These are phyloP conservation scores for Heteractis magnifica DNA, from an alignment of 92 coral and sea anemone species.

Conservation along the genomic window DNA sequence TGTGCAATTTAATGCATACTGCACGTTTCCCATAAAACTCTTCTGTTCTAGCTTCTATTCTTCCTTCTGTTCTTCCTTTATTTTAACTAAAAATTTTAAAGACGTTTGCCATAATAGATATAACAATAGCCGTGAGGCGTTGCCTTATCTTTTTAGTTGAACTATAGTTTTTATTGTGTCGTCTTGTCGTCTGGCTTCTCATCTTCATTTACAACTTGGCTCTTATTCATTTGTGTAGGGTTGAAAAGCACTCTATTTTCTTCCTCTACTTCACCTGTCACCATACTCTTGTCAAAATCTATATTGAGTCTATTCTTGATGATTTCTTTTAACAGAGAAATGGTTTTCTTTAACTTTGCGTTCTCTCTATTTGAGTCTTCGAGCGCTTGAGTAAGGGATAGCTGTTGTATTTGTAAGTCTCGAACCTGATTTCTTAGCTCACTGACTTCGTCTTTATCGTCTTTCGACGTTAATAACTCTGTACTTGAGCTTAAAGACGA, in stretches of 20 bases:
- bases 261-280: neutral
- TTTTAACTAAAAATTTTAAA: too few relatives aligned
- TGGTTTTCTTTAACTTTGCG: constrained; percentile 62
- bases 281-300: constrained; percentile 48
- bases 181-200: neutral
- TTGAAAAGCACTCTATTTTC: neutral
- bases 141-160: too few relatives aligned
- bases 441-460: constrained; percentile 37
- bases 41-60: too few relatives aligned
- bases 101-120: too few relatives aligned
- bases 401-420: constrained; percentile 89
- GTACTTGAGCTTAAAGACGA: constrained; percentile 75
- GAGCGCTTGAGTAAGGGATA: constrained; percentile 80
- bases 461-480: constrained; percentile 59
- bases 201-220: neutral
- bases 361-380: constrained; percentile 95
- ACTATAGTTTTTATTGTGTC: too few relatives aligned
- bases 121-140: too few relatives aligned
- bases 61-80: too few relatives aligned
- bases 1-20: too few relatives aligned
- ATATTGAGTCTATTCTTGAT: constrained; percentile 53
- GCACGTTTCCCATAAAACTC: too few relatives aligned
- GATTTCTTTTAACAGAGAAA: constrained; percentile 58
- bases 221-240: neutral
- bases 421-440: constrained; percentile 59